Conservation (phyloP, 1,140 invertebrate species). For the Heliothis subflexa region DNA sequence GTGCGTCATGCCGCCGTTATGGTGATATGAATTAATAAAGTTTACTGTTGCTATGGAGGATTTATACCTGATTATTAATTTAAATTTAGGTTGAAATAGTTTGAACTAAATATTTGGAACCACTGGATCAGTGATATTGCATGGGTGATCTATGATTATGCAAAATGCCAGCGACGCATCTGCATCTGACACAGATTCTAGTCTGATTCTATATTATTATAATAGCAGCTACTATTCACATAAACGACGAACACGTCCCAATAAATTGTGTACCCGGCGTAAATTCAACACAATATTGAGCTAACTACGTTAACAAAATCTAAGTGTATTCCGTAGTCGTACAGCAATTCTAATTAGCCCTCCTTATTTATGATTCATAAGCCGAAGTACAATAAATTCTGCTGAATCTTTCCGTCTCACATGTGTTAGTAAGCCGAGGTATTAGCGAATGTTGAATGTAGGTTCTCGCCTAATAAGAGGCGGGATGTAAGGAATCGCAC, state of each 20-base stretch:
- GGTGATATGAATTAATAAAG: too few relatives aligned
- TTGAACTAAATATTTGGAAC: not conserved
- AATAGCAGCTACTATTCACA: slow-evolving; percentile 4
- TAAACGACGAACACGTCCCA: not conserved
- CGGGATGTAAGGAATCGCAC: slow-evolving; percentile 84
- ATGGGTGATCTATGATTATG: too few relatives aligned
- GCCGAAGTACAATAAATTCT: slow-evolving; percentile 85
- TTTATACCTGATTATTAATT: not conserved
- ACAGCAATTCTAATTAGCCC: slow-evolving; percentile 79
- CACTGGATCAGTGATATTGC: too few relatives aligned
- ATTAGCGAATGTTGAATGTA: slow-evolving; percentile 85
- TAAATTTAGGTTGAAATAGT: not conserved
- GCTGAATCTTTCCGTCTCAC: slow-evolving; percentile 82
- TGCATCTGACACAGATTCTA: too few relatives aligned
- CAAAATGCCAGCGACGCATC: too few relatives aligned
- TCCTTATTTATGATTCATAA: slow-evolving; percentile 86
- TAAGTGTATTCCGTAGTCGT: slow-evolving; percentile 48
- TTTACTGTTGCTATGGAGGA: not conserved
- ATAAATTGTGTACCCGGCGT: slow-evolving; percentile 29
- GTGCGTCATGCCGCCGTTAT: not conserved
- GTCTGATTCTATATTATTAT: not conserved
- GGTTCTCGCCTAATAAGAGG: slow-evolving; percentile 82
- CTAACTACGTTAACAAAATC: slow-evolving; percentile 42
- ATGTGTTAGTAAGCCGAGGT: slow-evolving; percentile 82
- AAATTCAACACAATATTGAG: slow-evolving; percentile 29